Evolutionary conservation across 2,797 vertebrate species (phyloP).

Genomic region (Hypotaenidia philippensis): DNA sequence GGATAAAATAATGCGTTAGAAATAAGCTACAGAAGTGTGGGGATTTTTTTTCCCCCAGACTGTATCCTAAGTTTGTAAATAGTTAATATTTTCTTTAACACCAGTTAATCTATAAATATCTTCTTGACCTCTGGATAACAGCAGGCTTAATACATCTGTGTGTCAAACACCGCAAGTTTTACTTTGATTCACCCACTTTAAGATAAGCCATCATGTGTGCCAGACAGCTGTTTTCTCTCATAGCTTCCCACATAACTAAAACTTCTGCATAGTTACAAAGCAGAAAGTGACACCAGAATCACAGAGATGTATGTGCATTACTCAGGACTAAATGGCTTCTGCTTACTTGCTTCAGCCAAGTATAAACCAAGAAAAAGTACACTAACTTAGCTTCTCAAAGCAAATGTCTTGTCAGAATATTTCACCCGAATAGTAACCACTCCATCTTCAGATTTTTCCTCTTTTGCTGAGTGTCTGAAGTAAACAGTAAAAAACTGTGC

Average conservation of each 20-base stretch:
- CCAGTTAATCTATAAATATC: constrained; percentile 52
- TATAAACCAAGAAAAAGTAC: constrained; percentile 26
- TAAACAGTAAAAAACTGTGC: neutral
- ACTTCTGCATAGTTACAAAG: constrained; percentile 33
- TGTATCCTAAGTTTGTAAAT: neutral
- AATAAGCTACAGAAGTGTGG: neutral
- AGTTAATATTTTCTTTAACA: constrained; percentile 52
- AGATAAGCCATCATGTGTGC: constrained; percentile 30
- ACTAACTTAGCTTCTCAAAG: constrained; percentile 25
- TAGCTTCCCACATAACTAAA: constrained; percentile 39
- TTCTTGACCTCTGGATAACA: constrained; percentile 42
- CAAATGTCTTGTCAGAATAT: neutral
- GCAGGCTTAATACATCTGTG: neutral
- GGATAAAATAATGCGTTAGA: constrained; percentile 8
- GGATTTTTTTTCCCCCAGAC: fast-evolving
- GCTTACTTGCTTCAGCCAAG: constrained; percentile 43
- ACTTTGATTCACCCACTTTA: constrained; percentile 53
- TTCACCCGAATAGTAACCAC: neutral
- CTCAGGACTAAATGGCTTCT: constrained; percentile 18
- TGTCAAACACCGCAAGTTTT: constrained; percentile 50
- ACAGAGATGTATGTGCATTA: neutral
- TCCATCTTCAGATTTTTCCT: neutral
- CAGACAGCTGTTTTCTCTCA: constrained; percentile 58
- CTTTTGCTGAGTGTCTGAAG: neutral
- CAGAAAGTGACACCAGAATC: constrained; percentile 36